phyloP scores from a whole-genome alignment of 2,888 invertebrate species.

The Stenodera caucasica region DNA sequence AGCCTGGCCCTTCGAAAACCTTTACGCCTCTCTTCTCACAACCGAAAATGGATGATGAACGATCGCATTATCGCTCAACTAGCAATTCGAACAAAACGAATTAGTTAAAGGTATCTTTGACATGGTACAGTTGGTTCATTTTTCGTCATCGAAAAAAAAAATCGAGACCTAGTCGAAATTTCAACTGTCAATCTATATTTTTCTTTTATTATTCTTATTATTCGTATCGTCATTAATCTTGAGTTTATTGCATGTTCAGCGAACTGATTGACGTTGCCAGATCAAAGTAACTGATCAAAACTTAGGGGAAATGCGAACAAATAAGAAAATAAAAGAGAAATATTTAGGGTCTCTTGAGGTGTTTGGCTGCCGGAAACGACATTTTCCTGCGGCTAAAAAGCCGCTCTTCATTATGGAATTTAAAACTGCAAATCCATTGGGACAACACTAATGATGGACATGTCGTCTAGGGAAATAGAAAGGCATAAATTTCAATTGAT shows the following conservation, averaged over 20 bases:
- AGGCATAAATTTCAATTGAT: not conserved
- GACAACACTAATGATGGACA: not conserved
- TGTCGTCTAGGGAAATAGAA: not conserved
- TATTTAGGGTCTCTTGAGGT: slow-evolving; percentile 4
- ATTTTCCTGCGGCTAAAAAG: not conserved
- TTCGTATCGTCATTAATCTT: slow-evolving; percentile 28
- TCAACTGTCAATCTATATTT: slow-evolving; percentile 15
- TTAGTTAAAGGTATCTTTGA: not conserved
- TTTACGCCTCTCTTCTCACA: not conserved
- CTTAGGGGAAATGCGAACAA: slow-evolving; percentile 10
- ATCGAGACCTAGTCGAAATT: not conserved
- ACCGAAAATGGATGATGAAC: not conserved
- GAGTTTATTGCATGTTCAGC: slow-evolving; percentile 25
- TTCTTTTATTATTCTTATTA: slow-evolving; percentile 22
- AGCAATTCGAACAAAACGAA: not conserved
- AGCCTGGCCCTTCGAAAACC: not conserved
- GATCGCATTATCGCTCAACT: slow-evolving; percentile 6
- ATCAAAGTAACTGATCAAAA: slow-evolving; percentile 20
- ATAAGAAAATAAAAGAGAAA: slow-evolving; percentile 4
- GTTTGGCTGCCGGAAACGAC: not conserved
- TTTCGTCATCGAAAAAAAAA: not conserved
- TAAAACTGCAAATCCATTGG: slow-evolving; percentile 3
- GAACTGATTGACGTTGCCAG: slow-evolving; percentile 27
- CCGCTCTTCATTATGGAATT: slow-evolving; percentile 6
- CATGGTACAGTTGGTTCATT: not conserved